Evolutionary conservation across 2,797 vertebrate species (phyloP).

Genomic region (Danionella dracula): DNA sequence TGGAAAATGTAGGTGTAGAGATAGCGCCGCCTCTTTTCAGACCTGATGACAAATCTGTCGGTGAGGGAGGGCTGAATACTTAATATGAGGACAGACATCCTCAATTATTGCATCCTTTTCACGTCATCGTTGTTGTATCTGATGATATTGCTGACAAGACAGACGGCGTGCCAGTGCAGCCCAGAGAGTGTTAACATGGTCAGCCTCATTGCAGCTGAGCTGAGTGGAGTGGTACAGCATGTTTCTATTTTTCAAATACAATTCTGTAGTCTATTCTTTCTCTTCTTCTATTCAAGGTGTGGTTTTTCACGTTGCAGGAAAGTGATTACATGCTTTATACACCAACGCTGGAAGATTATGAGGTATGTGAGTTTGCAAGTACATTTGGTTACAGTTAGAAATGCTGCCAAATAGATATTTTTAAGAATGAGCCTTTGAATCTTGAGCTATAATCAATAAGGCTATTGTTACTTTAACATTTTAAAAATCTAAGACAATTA

Average conservation of each 20-base stretch:
- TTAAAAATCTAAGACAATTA: no score
- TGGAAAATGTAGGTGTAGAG: not conserved
- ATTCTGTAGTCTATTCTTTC: not conserved
- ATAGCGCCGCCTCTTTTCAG: not conserved
- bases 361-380: constrained; percentile 48
- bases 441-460: no score
- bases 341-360: not conserved
- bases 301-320: constrained; percentile 38
- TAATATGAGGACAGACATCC: constrained; percentile 33
- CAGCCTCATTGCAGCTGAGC: fast-evolving
- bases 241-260: not conserved
- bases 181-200: fast-evolving
- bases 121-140: constrained; percentile 42
- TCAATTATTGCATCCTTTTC: constrained; percentile 11
- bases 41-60: not conserved
- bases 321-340: constrained; percentile 53
- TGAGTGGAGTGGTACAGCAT: constrained; percentile 22
- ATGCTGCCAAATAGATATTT: not conserved
- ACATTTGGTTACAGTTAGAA: not conserved
- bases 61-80: constrained; percentile 7
- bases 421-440: not conserved
- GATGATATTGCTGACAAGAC: not conserved
- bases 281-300: not conserved
- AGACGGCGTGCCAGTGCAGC: not conserved
- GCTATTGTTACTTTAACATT: no score